phyloP scores from a whole-genome alignment of 1,140 invertebrate species.

The Dolichoris vasculosae region DNA sequence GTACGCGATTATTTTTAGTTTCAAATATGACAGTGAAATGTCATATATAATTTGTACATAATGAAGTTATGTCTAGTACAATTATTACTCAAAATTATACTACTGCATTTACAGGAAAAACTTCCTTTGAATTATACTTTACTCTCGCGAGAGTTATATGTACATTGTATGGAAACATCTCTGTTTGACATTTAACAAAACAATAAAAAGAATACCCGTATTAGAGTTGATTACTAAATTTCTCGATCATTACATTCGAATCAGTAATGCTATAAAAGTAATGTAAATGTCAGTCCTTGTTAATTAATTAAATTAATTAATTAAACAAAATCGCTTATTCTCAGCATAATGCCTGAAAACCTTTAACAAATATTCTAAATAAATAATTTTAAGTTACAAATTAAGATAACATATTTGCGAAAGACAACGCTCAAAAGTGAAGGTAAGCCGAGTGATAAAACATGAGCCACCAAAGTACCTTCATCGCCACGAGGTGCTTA shows the following conservation, averaged over 20 bases:
- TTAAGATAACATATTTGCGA: constrained; percentile 2
- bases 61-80: background rate
- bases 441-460: background rate
- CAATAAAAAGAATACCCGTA: background rate
- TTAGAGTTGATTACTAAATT: background rate
- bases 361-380: background rate
- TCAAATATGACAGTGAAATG: constrained; percentile 1
- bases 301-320: background rate
- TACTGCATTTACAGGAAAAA: background rate
- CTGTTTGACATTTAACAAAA: background rate
- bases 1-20: constrained; percentile 3
- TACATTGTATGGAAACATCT: background rate
- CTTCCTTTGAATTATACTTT: constrained; percentile 1
- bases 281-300: background rate
- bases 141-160: background rate
- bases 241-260: background rate
- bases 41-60: constrained; percentile 6
- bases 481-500: background rate
- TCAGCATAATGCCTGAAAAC: background rate
- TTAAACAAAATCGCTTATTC: background rate
- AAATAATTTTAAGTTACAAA: background rate
- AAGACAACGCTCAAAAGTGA: background rate
- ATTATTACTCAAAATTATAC: constrained; percentile 1
- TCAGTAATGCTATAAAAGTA: background rate
- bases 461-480: background rate